A percentile compares a stretch with the other conserved stretches of the same genome.
Evolutionary conservation across 2,113 vertebrate genomes (phyloP).

Genomic region (Hippocampus abdominalis): DNA sequence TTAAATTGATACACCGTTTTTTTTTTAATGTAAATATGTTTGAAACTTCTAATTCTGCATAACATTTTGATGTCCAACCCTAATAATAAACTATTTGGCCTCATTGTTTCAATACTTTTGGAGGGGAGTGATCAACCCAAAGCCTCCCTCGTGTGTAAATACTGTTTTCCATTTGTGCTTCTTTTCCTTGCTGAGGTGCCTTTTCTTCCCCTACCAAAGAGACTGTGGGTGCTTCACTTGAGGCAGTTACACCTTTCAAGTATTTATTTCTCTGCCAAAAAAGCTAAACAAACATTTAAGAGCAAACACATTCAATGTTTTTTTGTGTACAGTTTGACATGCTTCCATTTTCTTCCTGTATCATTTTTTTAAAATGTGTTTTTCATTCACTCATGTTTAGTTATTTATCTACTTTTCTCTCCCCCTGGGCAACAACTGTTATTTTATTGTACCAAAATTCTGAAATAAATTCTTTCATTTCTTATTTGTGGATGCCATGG

Average conservation of each 20-base stretch:
- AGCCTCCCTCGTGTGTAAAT: conserved; percentile 54
- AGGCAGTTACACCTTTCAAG: neutral
- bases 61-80: neutral
- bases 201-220: conserved; percentile 51
- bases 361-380: neutral
- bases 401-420: conserved; percentile 76
- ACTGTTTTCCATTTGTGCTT: conserved; percentile 34
- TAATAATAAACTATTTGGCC: neutral
- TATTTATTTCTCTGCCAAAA: conserved; percentile 5
- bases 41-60: too few species aligned
- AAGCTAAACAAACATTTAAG: neutral
- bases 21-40: too few species aligned
- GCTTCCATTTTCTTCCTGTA: neutral
- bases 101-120: neutral
- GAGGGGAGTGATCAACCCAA: neutral
- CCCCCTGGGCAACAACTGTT: conserved; percentile 71
- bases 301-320: neutral
- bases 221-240: conserved; percentile 1
- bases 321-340: neutral
- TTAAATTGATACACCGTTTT: too few species aligned
- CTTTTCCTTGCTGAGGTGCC: conserved; percentile 6
- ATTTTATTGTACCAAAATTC: conserved; percentile 49
- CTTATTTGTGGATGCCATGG: conserved; percentile 9
- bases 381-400: conserved; percentile 35
- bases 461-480: conserved; percentile 60